A percentile compares a stretch with the other conserved stretches of the same genome.
phyloP scores from a whole-genome alignment of 2,113 vertebrate species.

The Campylomormyrus tamandua region DNA sequence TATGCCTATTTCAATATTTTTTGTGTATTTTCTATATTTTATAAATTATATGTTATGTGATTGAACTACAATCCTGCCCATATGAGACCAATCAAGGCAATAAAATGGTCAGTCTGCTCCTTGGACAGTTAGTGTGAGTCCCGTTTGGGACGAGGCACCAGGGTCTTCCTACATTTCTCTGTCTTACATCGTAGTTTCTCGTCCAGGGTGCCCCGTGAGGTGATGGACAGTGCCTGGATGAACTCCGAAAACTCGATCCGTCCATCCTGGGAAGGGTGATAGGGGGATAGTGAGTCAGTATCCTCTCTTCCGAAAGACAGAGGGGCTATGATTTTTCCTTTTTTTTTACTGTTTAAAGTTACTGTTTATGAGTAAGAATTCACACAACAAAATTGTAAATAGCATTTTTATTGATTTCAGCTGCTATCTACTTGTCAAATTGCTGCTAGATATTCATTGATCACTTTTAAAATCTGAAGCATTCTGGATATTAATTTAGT shows the following conservation, averaged over 20 bases:
- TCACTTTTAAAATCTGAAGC: too few relatives aligned
- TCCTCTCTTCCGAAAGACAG: slow-evolving; percentile 32
- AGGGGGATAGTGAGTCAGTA: slow-evolving; percentile 16
- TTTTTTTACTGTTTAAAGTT: background rate
- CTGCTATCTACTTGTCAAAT: too few relatives aligned
- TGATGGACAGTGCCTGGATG: slow-evolving; percentile 96
- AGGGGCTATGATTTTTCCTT: slow-evolving; percentile 38
- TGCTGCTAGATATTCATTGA: too few relatives aligned
- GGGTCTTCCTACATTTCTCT: background rate
- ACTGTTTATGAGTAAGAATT: background rate
- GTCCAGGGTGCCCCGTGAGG: slow-evolving; percentile 90
- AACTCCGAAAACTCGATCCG: slow-evolving; percentile 96
- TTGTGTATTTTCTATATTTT: background rate
- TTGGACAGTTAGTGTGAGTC: background rate
- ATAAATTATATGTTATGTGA: background rate
- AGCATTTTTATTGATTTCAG: background rate
- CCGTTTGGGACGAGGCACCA: background rate
- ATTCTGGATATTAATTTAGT: too few relatives aligned
- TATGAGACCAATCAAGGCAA: background rate
- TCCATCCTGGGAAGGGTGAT: slow-evolving; percentile 68
- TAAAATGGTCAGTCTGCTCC: background rate
- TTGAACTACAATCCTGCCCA: background rate
- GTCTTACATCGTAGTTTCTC: slow-evolving; percentile 96
- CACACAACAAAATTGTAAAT: background rate
- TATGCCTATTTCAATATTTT: background rate